Evolutionary conservation across 2,888 invertebrate genomes (phyloP).

Genomic region (Mythimna albipuncta): DNA sequence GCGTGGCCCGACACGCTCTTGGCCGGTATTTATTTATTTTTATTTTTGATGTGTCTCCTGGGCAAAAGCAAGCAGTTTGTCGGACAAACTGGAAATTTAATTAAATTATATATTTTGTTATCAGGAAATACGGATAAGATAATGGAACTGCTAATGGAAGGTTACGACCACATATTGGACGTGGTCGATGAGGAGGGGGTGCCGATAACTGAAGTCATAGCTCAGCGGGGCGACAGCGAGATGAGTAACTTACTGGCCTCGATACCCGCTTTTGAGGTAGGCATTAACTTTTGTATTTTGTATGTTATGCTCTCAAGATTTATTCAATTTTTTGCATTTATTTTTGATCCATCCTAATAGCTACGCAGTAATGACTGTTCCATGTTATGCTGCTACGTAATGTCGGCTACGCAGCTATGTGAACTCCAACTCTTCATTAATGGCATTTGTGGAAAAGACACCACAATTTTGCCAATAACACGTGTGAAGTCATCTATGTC

Average conservation of each 20-base stretch:
- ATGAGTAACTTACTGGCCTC: conserved; percentile 93
- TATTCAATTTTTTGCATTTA: not conserved
- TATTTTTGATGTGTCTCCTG: no score
- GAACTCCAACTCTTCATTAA: no score
- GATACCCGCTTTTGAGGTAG: conserved; percentile 94
- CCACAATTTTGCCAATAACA: no score
- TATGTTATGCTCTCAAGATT: not conserved
- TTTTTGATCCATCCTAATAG: not conserved
- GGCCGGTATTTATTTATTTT: no score
- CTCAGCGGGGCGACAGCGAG: conserved; percentile 92
- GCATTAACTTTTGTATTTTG: not conserved
- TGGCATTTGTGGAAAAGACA: no score
- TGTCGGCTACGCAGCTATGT: not conserved
- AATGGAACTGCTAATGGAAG: conserved; percentile 93
- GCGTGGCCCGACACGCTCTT: no score
- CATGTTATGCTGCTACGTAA: not conserved
- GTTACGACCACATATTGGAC: conserved; percentile 96
- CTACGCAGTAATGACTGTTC: not conserved
- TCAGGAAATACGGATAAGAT: conserved; percentile 85
- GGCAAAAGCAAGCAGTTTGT: no score
- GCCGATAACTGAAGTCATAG: conserved; percentile 93
- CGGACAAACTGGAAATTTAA: no score
- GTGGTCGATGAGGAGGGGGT: conserved; percentile 93
- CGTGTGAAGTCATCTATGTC: not conserved
- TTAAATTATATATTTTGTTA: conserved; percentile 17